Conservation (phyloP, 2,888 invertebrate genomes). For the Toxonevra muliebris region DNA sequence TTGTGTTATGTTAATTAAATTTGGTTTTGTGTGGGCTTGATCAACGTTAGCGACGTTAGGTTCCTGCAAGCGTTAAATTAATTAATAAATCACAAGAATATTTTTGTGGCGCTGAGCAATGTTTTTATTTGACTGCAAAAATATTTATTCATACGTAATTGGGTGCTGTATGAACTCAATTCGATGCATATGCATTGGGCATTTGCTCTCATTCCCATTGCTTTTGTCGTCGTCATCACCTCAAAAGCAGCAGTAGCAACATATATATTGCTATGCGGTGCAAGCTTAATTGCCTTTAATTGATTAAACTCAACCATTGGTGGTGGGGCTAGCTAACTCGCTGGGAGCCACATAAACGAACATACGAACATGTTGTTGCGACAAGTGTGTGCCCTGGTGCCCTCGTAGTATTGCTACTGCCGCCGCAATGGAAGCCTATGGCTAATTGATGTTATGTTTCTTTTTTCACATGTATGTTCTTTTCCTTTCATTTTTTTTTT, state of each 20-base stretch:
- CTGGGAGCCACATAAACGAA: conserved; percentile 2
- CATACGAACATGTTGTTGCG: not conserved
- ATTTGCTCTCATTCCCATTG: not conserved
- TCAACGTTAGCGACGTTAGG: conserved; percentile 21
- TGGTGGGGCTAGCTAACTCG: conserved; percentile 61
- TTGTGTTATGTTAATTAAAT: too few relatives aligned
- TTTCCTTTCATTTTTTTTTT: not conserved
- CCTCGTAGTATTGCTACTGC: not conserved
- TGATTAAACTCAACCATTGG: conserved; percentile 49
- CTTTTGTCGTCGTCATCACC: not conserved
- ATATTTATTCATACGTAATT: too few relatives aligned
- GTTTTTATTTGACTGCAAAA: too few relatives aligned
- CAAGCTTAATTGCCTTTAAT: conserved; percentile 58
- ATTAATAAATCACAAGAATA: too few relatives aligned
- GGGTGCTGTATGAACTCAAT: not conserved
- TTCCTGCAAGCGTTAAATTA: too few relatives aligned
- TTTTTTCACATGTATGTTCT: not conserved
- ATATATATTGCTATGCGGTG: conserved; percentile 5
- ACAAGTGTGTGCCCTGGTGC: conserved; percentile 2
- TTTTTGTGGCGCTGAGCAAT: too few relatives aligned
- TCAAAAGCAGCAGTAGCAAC: not conserved
- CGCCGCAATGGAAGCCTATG: not conserved
- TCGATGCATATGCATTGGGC: not conserved
- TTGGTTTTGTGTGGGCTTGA: conserved; percentile 40
- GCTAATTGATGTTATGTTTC: not conserved